These are phyloP conservation scores for Sphyrna mokarran DNA, from an alignment of 2,113 vertebrate genomes.

Conservation along the genomic window DNA sequence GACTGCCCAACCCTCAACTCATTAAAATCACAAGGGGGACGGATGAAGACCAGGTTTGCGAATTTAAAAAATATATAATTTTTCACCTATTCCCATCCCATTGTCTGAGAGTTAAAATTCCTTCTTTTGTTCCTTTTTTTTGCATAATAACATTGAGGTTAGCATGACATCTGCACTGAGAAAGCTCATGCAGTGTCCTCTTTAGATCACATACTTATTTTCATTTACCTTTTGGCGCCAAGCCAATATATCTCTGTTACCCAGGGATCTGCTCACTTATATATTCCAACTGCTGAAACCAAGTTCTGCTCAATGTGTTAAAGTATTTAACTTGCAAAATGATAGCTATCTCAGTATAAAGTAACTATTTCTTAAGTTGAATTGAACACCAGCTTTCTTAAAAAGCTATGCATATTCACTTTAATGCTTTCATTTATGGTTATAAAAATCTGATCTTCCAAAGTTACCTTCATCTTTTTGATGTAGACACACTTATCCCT, in stretches of 20 bases:
- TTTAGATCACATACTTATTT: neutral
- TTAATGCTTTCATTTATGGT: neutral
- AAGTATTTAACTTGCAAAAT: conserved; percentile 12
- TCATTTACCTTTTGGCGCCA: neutral
- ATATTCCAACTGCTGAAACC: neutral
- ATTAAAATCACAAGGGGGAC: neutral
- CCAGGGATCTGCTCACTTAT: neutral
- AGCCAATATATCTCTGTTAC: neutral
- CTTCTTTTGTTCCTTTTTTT: neutral
- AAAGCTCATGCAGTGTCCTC: neutral
- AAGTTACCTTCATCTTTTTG: neutral
- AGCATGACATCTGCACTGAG: neutral
- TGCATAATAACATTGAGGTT: neutral
- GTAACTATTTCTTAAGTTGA: neutral
- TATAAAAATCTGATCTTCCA: neutral
- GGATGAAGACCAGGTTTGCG: neutral
- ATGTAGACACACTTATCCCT: neutral
- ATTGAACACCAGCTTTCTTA: neutral
- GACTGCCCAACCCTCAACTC: neutral
- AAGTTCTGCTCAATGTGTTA: neutral
- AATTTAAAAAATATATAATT: neutral
- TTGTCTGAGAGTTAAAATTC: neutral
- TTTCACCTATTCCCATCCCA: neutral
- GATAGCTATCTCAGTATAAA: conserved; percentile 4
- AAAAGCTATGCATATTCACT: neutral